A percentile compares a stretch with the other conserved stretches of the same genome.
These are phyloP conservation scores for Synanthedon andrenaeformis DNA, from an alignment of 2,888 invertebrate genomes.

Conservation along the genomic window DNA sequence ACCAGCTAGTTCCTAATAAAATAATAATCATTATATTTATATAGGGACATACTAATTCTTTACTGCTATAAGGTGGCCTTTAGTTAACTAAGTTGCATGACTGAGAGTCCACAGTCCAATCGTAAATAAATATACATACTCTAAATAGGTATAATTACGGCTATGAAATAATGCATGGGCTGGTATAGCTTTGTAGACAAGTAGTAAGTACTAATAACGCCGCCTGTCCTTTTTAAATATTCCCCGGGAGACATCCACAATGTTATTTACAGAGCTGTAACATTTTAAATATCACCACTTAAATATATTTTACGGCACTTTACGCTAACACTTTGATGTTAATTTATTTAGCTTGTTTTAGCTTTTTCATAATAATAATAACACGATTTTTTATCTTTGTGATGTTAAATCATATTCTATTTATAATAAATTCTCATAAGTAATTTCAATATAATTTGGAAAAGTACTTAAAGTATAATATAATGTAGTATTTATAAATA, in stretches of 20 bases:
- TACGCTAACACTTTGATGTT: neutral
- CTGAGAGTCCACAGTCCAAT: too few relatives aligned
- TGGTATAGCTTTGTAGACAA: too few relatives aligned
- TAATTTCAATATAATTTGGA: neutral
- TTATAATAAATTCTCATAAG: neutral
- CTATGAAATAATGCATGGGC: too few relatives aligned
- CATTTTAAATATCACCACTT: slow-evolving; percentile 1
- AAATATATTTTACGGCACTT: slow-evolving; percentile 1
- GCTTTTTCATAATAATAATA: neutral
- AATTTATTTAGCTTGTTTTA: neutral
- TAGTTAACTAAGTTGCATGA: too few relatives aligned
- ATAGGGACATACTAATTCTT: too few relatives aligned
- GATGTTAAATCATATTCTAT: neutral
- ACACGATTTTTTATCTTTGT: neutral
- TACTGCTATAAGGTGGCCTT: too few relatives aligned
- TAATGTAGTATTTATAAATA: too few relatives aligned
- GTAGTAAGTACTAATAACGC: neutral
- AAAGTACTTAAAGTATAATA: neutral
- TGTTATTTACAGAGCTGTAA: slow-evolving; percentile 3
- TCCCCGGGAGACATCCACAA: slow-evolving; percentile 1
- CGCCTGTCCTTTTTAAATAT: neutral
- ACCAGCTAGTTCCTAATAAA: too few relatives aligned
- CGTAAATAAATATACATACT: too few relatives aligned
- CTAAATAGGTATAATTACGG: too few relatives aligned
- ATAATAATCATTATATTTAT: too few relatives aligned